Evolutionary conservation across 2,797 vertebrate species (phyloP), one percentile per base, ranked within the genome.

Genomic region (Halcyon smyrnensis): DNA sequence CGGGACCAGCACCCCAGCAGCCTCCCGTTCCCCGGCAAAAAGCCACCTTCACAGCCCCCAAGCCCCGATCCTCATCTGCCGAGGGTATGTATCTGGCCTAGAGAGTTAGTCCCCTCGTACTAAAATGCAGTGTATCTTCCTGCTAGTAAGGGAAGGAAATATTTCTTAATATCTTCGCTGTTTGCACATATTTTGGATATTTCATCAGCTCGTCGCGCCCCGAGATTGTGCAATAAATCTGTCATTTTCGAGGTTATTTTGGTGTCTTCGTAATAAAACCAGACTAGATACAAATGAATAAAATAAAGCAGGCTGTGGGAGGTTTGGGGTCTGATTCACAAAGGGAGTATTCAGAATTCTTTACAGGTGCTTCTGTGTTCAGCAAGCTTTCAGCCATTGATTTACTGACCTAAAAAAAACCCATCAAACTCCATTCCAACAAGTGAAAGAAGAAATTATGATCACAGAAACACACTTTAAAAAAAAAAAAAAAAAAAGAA

Each of bases 341-440:
- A 81, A 91, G 96, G 96, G 95, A 95, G 88, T 86, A 91, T 94
- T 97, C 92, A 81, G 87, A 92, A 91, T 92, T 94, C 93, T 94
- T 97, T 96, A 97, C 97, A 98, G 97, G 97, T 98, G 97, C 97
- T 97, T 62, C 93, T 97, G 95, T 96, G 96, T 97, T 96, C 97
- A 96, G 95, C 96, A 93, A 90, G 94, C 90, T 96, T 96, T 94
- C 97, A 96, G 89, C 92, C 96, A 97, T 86, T 97, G 97, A 98
- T 98, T 97, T 97, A 97, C 95, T 98, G 97, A 97, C 97, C 97
- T 96, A 97, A 96, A 97, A 98, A 4, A 24, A 5, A 20, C 6
- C 94, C 92, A 95, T 96, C 97, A 96, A 95, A 94, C 94, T 92
- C 92, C 92, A 91, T 79, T 95, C 90, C 95, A 96, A 95, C 94